Base-by-base conservation (phyloP, 2,888 invertebrate species). In the Leptogaster cylindrica region DNA sequence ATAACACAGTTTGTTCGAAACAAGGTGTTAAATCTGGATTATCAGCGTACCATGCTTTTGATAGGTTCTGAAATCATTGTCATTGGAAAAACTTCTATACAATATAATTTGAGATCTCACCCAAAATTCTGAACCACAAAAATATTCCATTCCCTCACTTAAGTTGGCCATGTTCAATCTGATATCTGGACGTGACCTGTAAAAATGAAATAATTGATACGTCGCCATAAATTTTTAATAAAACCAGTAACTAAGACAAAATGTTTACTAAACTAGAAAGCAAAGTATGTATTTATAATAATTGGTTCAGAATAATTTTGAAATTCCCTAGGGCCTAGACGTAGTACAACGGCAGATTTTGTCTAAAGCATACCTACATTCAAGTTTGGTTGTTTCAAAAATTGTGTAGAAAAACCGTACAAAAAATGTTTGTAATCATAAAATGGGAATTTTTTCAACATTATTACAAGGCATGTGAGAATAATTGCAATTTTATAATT, bases 1-100 rank as follows among this genome's bases (percentile, higher is more conserved):
- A 84, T 25, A 97, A 81, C 1, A 92, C 89, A 0, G 97, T 96
- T 79, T 91, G 90, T 82, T 96, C 91, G 81, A 97, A 96, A 81
- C 97, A 98, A 77, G 86, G 86, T 70, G 97, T 93, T 73, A 97
- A 85, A 77, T 93, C 90, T 33, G 95, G 97, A 79, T 89, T 85
- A 5, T 86, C 83, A 14, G 95, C 90, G 76, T 90, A 78, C 95
- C 95, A 95, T 66, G 93, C 88, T 74, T 88, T 76, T 72, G 87
- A 85, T 72, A 81, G 77, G 82, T 95, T 89, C 97, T 97, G 83
- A 86, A 85, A 73, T 72, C 74, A 74, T 71, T 18, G 20, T 8
- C 20, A 10, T 7, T 2, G 4, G n/a, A 16, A 12, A 12, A 2
- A 6, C 16, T 7, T 20, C 18, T 36, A 36, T 1, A 51, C 10